Evolutionary conservation across 2,888 invertebrate genomes (phyloP), one percentile per base, ranked within the genome.

Genomic region (Allygus modestus): DNA sequence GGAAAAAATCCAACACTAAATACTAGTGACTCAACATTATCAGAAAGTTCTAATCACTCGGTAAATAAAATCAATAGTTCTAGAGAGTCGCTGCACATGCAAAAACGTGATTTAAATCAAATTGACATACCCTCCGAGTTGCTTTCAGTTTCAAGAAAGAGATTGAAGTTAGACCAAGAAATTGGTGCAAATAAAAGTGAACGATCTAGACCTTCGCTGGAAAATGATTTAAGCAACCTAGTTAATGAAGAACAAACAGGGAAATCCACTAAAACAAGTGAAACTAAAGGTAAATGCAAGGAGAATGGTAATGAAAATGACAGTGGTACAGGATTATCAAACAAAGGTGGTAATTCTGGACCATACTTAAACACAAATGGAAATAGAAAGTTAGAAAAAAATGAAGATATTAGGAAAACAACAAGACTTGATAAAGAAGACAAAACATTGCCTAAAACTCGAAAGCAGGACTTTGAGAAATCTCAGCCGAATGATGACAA

Each of bases 1-100:
- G 0, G 41, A 41, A 71, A 31, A 33, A 69, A 11, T 41, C 33
- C 37, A 71, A 1, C n/a, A 1, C 46, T 77, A 4, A 77, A 77
- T 46, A 46, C 75, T 28, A 77, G 75, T 17, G 75, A 77, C 46
- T 77, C 75, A 12, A 46, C 41, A 23, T 17, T 77, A 23, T 77
- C 75, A 77, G 65, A 65, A 15, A 5, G 0, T 12, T 65, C 31
- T 20, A 58, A 7, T 23, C 2, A 1, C 31, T 4, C 28, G 2
- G 12, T 54, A 20, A 54, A 54, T 12, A n/a, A 65, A 28, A 58
- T 5, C 26, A 23, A 2, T 9, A 20, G 9, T 23, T 51, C 51
- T 15, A 51, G n/a, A 17, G n/a, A n/a, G n/a, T 51, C n/a, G n/a
- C 15, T 51, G n/a, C 9, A n/a, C 4, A 37, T 4, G 9, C 37